Evolutionary conservation across 2,797 vertebrate genomes (phyloP).

Genomic region (Ptychobarbus kaznakovi): DNA sequence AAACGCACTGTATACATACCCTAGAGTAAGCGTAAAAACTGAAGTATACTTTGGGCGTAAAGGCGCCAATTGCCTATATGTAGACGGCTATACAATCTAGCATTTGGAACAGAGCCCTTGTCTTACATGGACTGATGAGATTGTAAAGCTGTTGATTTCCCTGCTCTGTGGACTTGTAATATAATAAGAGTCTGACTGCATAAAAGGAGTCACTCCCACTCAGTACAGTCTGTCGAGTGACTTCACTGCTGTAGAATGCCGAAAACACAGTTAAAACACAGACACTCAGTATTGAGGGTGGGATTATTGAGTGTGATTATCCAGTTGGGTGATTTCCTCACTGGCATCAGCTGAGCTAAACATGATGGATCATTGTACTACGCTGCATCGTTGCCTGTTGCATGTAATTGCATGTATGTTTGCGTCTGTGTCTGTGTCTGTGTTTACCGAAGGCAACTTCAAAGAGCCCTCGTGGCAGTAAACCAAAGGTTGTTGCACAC

Average conservation of each 20-base stretch:
- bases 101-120: neutral
- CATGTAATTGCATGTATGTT: slow-evolving; percentile 30
- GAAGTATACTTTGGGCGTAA: neutral
- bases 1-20: neutral
- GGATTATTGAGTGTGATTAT: slow-evolving; percentile 28
- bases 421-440: slow-evolving; percentile 25
- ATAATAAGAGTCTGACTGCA: slow-evolving; percentile 48
- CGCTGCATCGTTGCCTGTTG: neutral
- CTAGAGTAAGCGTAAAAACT: neutral
- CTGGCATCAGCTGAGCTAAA: slow-evolving; percentile 43
- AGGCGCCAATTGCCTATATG: neutral
- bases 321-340: slow-evolving; percentile 46
- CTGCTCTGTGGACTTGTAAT: slow-evolving; percentile 43
- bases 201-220: slow-evolving; percentile 37
- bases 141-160: slow-evolving; percentile 32
- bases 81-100: neutral
- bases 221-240: slow-evolving; percentile 49
- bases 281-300: slow-evolving; percentile 28
- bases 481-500: neutral
- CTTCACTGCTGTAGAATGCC: slow-evolving; percentile 52
- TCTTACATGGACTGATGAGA: slow-evolving; percentile 6
- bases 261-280: slow-evolving; percentile 40
- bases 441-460: slow-evolving; percentile 6
- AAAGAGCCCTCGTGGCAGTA: slow-evolving; percentile 31
- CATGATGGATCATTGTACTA: neutral